Conservation (phyloP, 2,797 vertebrate genomes). For the Mormyrops boulengeri region DNA sequence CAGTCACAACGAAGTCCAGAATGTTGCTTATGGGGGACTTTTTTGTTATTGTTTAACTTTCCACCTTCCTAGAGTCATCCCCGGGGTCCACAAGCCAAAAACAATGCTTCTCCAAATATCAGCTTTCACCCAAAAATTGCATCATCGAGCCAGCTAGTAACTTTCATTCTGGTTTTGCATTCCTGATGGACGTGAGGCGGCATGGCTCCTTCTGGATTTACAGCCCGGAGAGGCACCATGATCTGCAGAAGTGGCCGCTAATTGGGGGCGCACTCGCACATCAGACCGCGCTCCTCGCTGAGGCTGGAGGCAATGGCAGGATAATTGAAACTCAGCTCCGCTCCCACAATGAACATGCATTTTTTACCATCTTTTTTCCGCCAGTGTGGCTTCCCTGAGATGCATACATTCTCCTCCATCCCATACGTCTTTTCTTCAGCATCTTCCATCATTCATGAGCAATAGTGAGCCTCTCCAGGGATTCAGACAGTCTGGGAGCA, state of each 20-base stretch:
- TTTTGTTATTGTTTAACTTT: neutral
- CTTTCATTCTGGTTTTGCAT: neutral
- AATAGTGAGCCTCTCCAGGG: neutral
- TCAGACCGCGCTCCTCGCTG: too few species aligned
- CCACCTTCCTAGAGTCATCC: neutral
- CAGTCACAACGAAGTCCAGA: neutral
- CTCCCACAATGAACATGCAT: neutral
- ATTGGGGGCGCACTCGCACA: neutral
- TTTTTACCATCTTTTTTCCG: neutral
- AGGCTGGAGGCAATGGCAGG: neutral
- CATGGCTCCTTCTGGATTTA: neutral
- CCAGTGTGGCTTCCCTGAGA: neutral
- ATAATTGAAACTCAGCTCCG: constrained; percentile 10
- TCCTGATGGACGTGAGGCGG: neutral
- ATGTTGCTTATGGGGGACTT: neutral
- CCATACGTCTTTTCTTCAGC: neutral
- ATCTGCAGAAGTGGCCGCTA: neutral
- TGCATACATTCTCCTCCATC: neutral
- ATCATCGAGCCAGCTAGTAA: neutral
- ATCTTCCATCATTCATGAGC: constrained; percentile 7
- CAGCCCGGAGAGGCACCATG: neutral
- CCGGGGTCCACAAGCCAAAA: neutral
- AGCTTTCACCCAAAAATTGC: neutral
- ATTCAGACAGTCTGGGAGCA: too few species aligned
- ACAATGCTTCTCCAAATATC: neutral